These are phyloP conservation scores for Hedya salicella DNA, from an alignment of 2,888 invertebrate species.

Conservation along the genomic window DNA sequence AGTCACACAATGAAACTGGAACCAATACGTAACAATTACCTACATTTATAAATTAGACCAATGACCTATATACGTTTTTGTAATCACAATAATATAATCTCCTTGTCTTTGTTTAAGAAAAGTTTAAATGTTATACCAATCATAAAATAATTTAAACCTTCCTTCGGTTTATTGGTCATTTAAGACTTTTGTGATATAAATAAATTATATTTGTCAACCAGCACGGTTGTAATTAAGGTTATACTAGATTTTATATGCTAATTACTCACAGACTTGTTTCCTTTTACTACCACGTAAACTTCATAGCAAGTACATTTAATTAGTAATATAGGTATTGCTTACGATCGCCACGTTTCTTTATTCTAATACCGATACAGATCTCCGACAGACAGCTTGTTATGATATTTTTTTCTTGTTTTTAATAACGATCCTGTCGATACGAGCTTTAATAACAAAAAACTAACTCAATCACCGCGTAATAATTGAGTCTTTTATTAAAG, in stretches of 20 bases:
- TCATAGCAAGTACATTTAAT: not conserved
- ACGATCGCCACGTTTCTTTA: not conserved
- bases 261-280: not conserved
- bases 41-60: too few relatives aligned
- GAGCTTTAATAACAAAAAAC: constrained; percentile 22
- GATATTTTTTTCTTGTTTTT: constrained; percentile 3
- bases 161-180: too few relatives aligned
- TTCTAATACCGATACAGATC: constrained; percentile 16
- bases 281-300: not conserved
- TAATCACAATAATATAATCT: too few relatives aligned
- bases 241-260: too few relatives aligned
- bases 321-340: not conserved
- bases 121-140: not conserved
- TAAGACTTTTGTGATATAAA: too few relatives aligned
- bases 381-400: constrained; percentile 8
- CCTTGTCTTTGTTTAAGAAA: too few relatives aligned
- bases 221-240: too few relatives aligned
- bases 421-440: constrained; percentile 2
- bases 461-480: constrained; percentile 34
- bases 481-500: constrained; percentile 42
- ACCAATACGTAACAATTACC: too few relatives aligned
- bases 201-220: too few relatives aligned
- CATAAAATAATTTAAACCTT: too few relatives aligned
- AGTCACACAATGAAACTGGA: too few relatives aligned
- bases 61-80: too few relatives aligned